These are phyloP conservation scores for Neomicropteryx cornuta DNA, from an alignment of 1,140 invertebrate genomes.

Conservation along the genomic window DNA sequence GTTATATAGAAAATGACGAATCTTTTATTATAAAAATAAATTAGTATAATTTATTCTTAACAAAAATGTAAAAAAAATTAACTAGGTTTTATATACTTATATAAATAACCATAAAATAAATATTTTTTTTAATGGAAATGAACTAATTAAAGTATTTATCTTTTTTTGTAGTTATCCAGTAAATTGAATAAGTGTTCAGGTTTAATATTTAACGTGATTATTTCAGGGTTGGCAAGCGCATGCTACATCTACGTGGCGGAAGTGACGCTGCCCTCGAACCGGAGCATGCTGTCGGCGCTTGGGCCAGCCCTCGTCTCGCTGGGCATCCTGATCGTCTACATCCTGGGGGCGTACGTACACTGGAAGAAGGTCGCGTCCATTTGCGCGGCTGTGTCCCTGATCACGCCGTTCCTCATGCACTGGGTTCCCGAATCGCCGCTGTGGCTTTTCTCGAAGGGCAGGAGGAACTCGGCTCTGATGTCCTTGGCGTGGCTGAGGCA, in stretches of 20 bases:
- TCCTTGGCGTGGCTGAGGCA: conserved; percentile 45
- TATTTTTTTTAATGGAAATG: no score
- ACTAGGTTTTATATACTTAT: no score
- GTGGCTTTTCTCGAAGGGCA: conserved; percentile 44
- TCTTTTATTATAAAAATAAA: no score
- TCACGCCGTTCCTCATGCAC: conserved; percentile 45
- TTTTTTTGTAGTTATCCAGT: no score
- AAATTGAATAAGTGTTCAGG: no score
- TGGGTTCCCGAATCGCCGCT: conserved; percentile 59
- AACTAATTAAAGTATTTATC: no score
- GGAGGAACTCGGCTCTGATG: conserved; percentile 41
- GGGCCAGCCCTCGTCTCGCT: conserved; percentile 53
- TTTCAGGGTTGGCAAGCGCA: conserved; percentile 46
- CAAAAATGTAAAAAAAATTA: no score
- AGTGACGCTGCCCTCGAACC: conserved; percentile 41
- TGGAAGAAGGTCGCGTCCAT: conserved; percentile 51
- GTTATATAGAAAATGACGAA: no score
- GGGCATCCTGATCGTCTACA: conserved; percentile 54
- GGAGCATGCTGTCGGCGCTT: conserved; percentile 44
- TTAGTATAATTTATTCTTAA: no score
- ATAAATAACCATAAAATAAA: no score
- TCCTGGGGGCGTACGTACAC: conserved; percentile 46
- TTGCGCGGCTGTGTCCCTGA: conserved; percentile 45
- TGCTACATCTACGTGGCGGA: conserved; percentile 52
- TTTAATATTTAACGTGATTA: no score